Percentiles rank a stretch among this genome's conserved stretches.
phyloP scores from a whole-genome alignment of 1,140 invertebrate genomes.

The Cotesia vestalis region DNA sequence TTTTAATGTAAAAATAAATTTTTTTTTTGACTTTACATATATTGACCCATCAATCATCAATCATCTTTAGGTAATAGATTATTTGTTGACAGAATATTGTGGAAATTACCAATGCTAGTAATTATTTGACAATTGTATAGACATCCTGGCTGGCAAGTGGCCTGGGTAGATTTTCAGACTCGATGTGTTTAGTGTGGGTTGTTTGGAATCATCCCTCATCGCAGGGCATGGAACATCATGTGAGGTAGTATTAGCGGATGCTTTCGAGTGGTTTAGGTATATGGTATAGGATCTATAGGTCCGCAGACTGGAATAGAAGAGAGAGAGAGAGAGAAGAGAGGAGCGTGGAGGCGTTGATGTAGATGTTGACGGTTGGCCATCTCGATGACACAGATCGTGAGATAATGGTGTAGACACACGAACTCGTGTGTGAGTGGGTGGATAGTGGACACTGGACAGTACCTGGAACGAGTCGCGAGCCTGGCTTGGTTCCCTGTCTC shows the following conservation, averaged over 20 bases:
- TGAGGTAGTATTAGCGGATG: conserved; percentile 56
- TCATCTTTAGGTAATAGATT: too few relatives aligned
- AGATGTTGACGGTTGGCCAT: too few relatives aligned
- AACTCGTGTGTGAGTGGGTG: too few relatives aligned
- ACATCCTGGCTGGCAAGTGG: conserved; percentile 52
- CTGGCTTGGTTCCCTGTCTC: conserved; percentile 56
- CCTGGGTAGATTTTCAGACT: conserved; percentile 38
- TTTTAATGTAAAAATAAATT: too few relatives aligned
- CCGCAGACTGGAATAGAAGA: too few relatives aligned
- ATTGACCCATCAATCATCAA: too few relatives aligned
- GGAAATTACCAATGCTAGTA: conserved; percentile 55
- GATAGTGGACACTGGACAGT: conserved; percentile 28
- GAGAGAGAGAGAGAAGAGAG: neutral
- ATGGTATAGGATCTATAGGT: too few relatives aligned
- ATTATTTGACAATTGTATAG: conserved; percentile 60
- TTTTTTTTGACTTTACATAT: too few relatives aligned
- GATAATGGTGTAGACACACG: neutral
- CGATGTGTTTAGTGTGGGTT: neutral
- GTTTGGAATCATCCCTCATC: conserved; percentile 19
- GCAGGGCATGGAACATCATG: conserved; percentile 23
- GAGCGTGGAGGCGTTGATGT: neutral
- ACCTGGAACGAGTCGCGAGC: conserved; percentile 35
- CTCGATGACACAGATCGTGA: conserved; percentile 19
- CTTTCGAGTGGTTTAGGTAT: conserved; percentile 54
- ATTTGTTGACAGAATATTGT: conserved; percentile 43